These are phyloP conservation scores for Ormyrus pomaceus DNA, from an alignment of 2,888 invertebrate genomes.

Conservation along the genomic window DNA sequence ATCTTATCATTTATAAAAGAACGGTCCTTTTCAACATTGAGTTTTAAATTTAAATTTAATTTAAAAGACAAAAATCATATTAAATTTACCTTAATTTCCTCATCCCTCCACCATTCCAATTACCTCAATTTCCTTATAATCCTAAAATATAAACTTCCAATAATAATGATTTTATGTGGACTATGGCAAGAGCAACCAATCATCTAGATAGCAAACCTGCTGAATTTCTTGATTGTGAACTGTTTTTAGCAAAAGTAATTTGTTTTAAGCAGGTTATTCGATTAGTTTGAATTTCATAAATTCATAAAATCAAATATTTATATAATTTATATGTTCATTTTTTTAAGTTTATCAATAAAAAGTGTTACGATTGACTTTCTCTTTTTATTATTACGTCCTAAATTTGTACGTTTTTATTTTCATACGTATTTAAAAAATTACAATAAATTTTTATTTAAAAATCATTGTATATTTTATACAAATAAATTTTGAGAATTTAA, in stretches of 20 bases:
- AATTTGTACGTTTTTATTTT: conserved; percentile 7
- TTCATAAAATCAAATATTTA: conserved; percentile 36
- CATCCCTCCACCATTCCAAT: conserved; percentile 62
- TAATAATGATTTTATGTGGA: conserved; percentile 1
- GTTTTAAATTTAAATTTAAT: conserved; percentile 45
- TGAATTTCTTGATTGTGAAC: conserved; percentile 42
- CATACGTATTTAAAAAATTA: neutral
- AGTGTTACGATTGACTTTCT: conserved; percentile 6
- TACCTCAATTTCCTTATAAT: conserved; percentile 50
- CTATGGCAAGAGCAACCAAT: neutral
- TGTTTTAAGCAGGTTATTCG: neutral
- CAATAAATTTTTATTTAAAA: conserved; percentile 11
- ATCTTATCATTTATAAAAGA: conserved; percentile 60
- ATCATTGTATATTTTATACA: neutral
- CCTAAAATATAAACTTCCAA: conserved; percentile 18
- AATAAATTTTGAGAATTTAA: too few relatives aligned
- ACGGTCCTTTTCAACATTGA: conserved; percentile 30
- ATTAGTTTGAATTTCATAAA: conserved; percentile 45
- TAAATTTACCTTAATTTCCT: conserved; percentile 39
- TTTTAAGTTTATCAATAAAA: conserved; percentile 48
- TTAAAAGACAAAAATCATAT: conserved; percentile 26
- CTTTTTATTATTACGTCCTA: conserved; percentile 22
- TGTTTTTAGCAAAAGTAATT: conserved; percentile 44
- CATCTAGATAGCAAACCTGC: conserved; percentile 1
- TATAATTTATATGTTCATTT: conserved; percentile 40